These are phyloP conservation scores for Tiliacea citrago DNA, from an alignment of 2,888 invertebrate species.

Conservation along the genomic window DNA sequence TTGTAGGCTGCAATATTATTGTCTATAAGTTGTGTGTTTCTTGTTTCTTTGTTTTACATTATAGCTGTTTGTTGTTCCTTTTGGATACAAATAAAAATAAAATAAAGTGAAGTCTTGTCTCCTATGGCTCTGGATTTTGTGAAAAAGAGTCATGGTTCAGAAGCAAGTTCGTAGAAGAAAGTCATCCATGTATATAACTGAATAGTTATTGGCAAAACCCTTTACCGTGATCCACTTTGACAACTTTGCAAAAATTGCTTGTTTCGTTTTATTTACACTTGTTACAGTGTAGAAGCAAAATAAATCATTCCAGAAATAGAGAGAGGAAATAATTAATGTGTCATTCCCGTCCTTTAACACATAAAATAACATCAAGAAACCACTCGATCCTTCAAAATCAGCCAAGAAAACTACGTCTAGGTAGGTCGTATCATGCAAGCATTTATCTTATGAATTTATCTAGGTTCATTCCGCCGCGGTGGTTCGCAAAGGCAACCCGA, in stretches of 20 bases:
- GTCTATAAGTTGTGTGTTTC: too few relatives aligned
- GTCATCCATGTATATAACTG: not conserved
- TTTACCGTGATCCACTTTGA: not conserved
- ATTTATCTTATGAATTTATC: slow-evolving; percentile 64
- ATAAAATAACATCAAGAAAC: slow-evolving; percentile 47
- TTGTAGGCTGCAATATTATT: too few relatives aligned
- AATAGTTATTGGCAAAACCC: not conserved
- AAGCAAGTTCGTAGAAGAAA: not conserved
- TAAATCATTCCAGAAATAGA: slow-evolving; percentile 5
- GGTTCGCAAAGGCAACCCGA: slow-evolving; percentile 65
- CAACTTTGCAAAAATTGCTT: not conserved
- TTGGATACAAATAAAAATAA: too few relatives aligned
- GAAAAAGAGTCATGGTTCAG: not conserved
- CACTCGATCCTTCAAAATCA: slow-evolving; percentile 60
- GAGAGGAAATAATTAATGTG: slow-evolving; percentile 22
- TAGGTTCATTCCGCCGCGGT: slow-evolving; percentile 66
- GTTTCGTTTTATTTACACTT: not conserved
- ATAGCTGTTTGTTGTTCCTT: too few relatives aligned
- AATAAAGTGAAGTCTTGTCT: not conserved
- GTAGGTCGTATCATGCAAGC: slow-evolving; percentile 56
- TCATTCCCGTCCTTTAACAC: slow-evolving; percentile 22
- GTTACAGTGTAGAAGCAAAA: not conserved
- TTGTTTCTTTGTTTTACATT: too few relatives aligned
- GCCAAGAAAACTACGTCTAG: slow-evolving; percentile 48
- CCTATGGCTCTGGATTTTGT: too few relatives aligned